Percentiles rank a stretch among this genome's conserved stretches.
These are phyloP conservation scores for Cataglyphis livida DNA, from an alignment of 2,888 invertebrate species.

Conservation along the genomic window DNA sequence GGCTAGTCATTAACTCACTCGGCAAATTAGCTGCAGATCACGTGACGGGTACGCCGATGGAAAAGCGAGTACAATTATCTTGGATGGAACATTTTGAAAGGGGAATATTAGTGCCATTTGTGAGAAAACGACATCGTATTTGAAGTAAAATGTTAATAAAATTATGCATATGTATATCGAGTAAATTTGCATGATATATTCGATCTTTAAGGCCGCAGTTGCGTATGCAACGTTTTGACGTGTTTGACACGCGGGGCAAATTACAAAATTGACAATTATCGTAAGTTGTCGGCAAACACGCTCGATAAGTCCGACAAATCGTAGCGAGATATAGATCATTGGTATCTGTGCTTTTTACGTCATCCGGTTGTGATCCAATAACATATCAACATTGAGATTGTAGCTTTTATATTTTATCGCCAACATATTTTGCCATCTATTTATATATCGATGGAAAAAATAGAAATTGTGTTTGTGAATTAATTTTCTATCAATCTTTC, in stretches of 20 bases:
- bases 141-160: neutral
- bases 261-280: constrained; percentile 14
- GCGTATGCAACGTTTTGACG: neutral
- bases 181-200: neutral
- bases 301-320: neutral
- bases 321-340: constrained; percentile 7
- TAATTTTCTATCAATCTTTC: neutral
- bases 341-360: constrained; percentile 12
- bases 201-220: neutral
- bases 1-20: neutral
- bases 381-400: neutral
- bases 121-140: neutral
- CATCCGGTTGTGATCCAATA: constrained; percentile 9
- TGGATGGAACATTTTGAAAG: neutral
- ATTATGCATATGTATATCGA: neutral
- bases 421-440: neutral
- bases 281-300: neutral
- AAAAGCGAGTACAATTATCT: constrained; percentile 7
- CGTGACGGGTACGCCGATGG: neutral
- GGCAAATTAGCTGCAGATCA: neutral
- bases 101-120: neutral
- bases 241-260: neutral
- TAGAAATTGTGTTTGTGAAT: neutral
- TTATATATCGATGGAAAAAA: neutral
- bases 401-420: neutral